Conservation (phyloP, 1,140 invertebrate genomes). For the Pomacea maculata region DNA sequence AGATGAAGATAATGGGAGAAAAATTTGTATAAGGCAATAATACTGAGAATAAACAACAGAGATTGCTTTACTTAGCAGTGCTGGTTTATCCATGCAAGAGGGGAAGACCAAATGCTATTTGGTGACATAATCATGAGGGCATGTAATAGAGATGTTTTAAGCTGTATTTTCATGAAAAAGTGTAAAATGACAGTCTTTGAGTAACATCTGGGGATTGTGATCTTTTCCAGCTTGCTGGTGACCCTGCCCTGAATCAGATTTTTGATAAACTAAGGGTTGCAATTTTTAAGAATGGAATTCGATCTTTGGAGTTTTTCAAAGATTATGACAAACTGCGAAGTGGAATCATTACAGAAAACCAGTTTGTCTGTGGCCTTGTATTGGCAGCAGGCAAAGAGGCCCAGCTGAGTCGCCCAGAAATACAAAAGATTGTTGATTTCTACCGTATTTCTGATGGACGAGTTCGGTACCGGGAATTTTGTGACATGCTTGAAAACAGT, state of each 20-base stretch:
- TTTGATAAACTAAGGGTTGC: conserved; percentile 63
- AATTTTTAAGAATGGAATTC: conserved; percentile 63
- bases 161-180: too few relatives aligned
- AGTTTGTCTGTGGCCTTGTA: conserved; percentile 63
- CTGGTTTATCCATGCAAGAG: too few relatives aligned
- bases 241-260: conserved; percentile 61
- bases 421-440: conserved; percentile 62
- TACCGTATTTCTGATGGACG: conserved; percentile 60
- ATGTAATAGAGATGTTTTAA: too few relatives aligned
- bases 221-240: conserved; percentile 43
- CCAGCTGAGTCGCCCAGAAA: conserved; percentile 57
- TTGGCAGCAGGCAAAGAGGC: conserved; percentile 63
- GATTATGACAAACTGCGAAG: conserved; percentile 64
- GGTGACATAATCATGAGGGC: too few relatives aligned
- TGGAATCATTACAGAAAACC: conserved; percentile 64
- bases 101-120: too few relatives aligned
- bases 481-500: conserved; percentile 66
- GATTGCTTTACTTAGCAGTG: too few relatives aligned
- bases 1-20: too few relatives aligned
- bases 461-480: conserved; percentile 63
- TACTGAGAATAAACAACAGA: too few relatives aligned
- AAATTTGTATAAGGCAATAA: too few relatives aligned
- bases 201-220: not conserved
- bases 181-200: too few relatives aligned
- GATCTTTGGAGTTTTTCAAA: conserved; percentile 65